Evolutionary conservation across 2,797 vertebrate species (phyloP), one percentile per base, ranked within the genome.

Genomic region (Lagodon rhomboides): DNA sequence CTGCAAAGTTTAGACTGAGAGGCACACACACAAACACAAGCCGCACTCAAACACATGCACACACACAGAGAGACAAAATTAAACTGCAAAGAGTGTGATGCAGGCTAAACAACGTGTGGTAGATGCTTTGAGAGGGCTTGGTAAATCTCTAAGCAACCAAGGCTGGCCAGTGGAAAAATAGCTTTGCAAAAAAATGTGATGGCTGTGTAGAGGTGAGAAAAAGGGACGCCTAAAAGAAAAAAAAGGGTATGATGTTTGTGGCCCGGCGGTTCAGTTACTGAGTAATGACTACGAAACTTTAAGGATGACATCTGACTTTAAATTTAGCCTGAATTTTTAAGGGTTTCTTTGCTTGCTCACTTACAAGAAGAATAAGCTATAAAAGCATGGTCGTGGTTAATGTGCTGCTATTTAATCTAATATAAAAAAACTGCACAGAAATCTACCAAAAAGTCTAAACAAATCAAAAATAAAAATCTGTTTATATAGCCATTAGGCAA

Each of bases 1-100:
- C 78, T 92, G 92, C 90, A 92, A 81, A 88, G 82, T 90, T 88
- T 73, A 77, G 41, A 66, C 78, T 77, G 66, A 56, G 44, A 65
- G 23, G 12, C 20, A 56, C 69, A 49, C 55, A 56, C 59, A 38
- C 62, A 75, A 34, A 50, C 30, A 22, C 34, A 51, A 44, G 41
- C 30, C 5, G 5, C 38, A 77, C 34, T 63, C 12, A 66, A 59
- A 64, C 50, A 47, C 58, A 51, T 7, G 1, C 13, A 58, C 54
- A 5, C 27, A 66, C 62, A 64, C 41, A 7, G 23, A 66, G 51
- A 69, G 9, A 51, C 73, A 25, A 46, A 72, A 75, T 80, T 78
- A 68, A 64, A 77, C 75, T 86, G 78, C 74, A 70, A 9, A 8
- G 80, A 77, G 76, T 41, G 54, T 56, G 66, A 83, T 67, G 66